Base-by-base conservation (phyloP, 2,797 vertebrate genomes). In the Tragopan temminckii region DNA sequence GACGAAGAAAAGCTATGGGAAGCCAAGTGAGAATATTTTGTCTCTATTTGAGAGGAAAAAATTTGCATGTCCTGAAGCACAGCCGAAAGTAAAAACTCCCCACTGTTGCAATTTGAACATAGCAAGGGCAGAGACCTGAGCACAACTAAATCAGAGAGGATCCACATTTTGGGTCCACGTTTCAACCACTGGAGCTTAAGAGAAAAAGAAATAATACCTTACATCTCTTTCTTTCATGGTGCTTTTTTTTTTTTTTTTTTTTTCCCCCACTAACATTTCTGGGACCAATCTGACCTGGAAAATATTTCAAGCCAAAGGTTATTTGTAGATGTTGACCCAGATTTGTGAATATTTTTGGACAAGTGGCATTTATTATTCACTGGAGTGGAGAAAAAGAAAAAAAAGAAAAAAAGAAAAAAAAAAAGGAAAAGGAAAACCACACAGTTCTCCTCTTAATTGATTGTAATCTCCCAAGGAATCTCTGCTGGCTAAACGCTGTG, bases 271-370 rank as follows among this genome's bases (percentile, higher is more conserved):
- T 40, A 20, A 36, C 19, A 36, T 57, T 94, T 94, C 67, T 88
- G 15, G 15, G 29, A 23, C 52, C 57, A 8, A 67, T 79, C 43
- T 79, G 85, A 91, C 82, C 80, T 94, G 80, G 76, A 92, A 89
- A 89, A 79, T 77, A 69, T 63, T 95, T 88, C 43, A 61, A 91
- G 70, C 23, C 91, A 94, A 93, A 93, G 85, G 67, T 94, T 94
- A 88, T 88, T 93, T 88, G 93, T 88, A 93, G 80, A 88, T 86
- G 80, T 11, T 86, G 82, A 85, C 89, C 76, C 80, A 96, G 88
- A 81, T 95, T 52, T 81, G 13, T 74, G 67, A 91, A 88, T 88
- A 88, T 86, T 96, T 91, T 94, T 77, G 85, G 67, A 90, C 61
- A 84, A 94, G 79, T 79, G 36, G 57, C 45, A 81, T 92, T 81